Conservation (phyloP, 2,113 vertebrate species). For the Rattus norvegicus region DNA sequence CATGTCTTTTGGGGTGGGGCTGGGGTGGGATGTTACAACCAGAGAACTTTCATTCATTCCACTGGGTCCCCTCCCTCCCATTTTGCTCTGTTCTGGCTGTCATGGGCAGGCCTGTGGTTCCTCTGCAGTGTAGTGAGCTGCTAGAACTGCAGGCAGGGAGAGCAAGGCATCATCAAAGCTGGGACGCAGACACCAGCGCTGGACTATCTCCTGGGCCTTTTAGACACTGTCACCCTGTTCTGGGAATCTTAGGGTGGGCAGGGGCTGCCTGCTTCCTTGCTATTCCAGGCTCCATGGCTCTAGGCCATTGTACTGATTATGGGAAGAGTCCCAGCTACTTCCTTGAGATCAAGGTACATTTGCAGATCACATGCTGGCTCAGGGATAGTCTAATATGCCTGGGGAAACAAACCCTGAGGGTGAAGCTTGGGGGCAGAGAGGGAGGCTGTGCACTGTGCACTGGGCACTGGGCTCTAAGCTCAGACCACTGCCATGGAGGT, state of each 20-base stretch:
- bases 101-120: background rate
- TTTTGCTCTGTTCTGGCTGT: background rate
- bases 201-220: background rate
- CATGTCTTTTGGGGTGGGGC: background rate
- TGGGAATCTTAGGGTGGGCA: background rate
- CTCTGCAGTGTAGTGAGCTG: background rate
- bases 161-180: background rate
- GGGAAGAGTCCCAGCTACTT: background rate
- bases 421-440: background rate
- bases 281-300: background rate
- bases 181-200: background rate
- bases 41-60: background rate
- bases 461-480: background rate
- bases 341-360: background rate
- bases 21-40: background rate
- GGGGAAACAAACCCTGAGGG: background rate
- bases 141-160: background rate
- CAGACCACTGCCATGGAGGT: fast-evolving
- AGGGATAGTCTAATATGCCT: background rate
- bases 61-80: too few relatives aligned
- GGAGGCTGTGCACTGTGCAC: background rate
- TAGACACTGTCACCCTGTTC: background rate
- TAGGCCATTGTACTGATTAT: background rate
- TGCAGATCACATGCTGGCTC: too few relatives aligned
- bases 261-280: background rate